Evolutionary conservation across 92 coral and sea anemone genomes (phyloP), one percentile per base, ranked within the genome.

Genomic region (Muricea muricata): DNA sequence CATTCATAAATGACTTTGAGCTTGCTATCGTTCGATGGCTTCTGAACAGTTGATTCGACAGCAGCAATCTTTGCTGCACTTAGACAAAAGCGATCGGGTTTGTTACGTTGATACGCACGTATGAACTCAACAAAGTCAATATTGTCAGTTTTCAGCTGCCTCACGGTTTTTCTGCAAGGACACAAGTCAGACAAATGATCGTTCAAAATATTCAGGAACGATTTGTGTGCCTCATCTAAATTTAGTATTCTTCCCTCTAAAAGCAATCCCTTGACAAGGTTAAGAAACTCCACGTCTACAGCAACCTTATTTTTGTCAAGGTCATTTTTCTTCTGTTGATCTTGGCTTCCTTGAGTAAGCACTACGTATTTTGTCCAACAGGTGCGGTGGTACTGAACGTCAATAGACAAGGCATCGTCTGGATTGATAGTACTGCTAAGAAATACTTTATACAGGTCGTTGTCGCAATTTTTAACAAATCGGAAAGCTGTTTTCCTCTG

Each of bases 21-120:
- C 4, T 85, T n/a, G n/a, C 85, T 65, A 54, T 23, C 61, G 31
- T 88, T 78, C 75, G 86, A 78, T 26, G 84, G 35, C 1, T 61
- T 80, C n/a, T 72, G 46, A n/a, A 72, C 63, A 1, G 87, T 83
- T 24, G 81, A 39, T 12, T 84, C 92, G 42, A 89, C 81, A 65
- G 90, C 93, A 41, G 89, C 93, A 52, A 89, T 41, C 42, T 89
- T 89, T 18, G 92, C 86, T 15, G 89, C 86, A 41, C 30, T 34
- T 8, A 89, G 26, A 72, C 86, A 89, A 69, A 84, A 89, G 0
- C 89, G 58, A 25, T 68, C 75, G 39, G 85, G 50, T 56, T 85
- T 67, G 68, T 86, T 89, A 23, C 87, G 89, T 55, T 65, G 87
- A 60, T 21, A 65, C 4, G 90, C 90, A 65, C 76, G 79, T 55